Evolutionary conservation across 2,797 vertebrate genomes (phyloP), one percentile per base, ranked within the genome.

Genomic region (Anolis apletophallus): DNA sequence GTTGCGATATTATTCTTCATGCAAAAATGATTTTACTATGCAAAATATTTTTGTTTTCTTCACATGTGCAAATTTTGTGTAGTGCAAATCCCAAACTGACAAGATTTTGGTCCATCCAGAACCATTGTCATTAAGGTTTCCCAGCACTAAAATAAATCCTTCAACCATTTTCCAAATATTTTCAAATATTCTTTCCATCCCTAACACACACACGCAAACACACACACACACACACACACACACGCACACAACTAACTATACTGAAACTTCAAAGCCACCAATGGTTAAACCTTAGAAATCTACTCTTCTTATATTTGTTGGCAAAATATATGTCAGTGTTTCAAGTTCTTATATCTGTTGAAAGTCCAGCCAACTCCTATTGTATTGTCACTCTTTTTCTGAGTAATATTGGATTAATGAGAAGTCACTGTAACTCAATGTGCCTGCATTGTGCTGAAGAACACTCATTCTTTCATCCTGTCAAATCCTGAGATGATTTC

Each of bases 401-500:
- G 32, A 34, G 54, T 50, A 57, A 67, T 67, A 89, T 57, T 85
- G 72, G 81, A 61, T 71, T 88, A 92, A 88, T 86, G 86, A 93
- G 88, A 8, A 77, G 57, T 55, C 34, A 9, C 84, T 87, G 69
- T 74, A 36, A 87, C 88, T 87, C 6, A 69, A 81, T 85, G 84
- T 78, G 79, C 29, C 89, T 90, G 92, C 71, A 13, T 32, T 73
- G 68, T 92, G 75, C 69, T 86, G 87, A 92, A 46, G 84, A 91
- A 83, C 50, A 77, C 3, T 68, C 21, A 84, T 82, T 93, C 87
- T 94, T 87, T 91, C 67, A 78, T 74, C 54, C 88, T 90, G 87
- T 90, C 89, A 93, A 91, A 92, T 46, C 84, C 86, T 87, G 57
- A 89, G 86, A 88, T 89, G 19, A 91, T 94, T 96, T 91, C 85